A percentile compares a stretch with the other conserved stretches of the same genome.
Evolutionary conservation across 2,113 vertebrate genomes (phyloP).

Genomic region (Ahaetulla prasina): DNA sequence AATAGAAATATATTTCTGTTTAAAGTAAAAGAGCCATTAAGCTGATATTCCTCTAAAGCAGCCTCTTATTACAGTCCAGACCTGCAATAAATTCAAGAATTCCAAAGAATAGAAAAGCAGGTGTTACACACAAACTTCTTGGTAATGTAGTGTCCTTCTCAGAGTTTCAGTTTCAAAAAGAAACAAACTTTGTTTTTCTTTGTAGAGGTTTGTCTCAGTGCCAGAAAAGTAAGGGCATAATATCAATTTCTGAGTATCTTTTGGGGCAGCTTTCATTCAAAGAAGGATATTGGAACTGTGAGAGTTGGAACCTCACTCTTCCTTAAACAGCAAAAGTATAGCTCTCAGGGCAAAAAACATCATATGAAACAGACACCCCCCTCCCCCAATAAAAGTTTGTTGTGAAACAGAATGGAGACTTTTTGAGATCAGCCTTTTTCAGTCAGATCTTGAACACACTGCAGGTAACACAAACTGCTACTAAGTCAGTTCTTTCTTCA

Average conservation of each 20-base stretch:
- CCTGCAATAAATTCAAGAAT: neutral
- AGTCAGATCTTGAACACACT: neutral
- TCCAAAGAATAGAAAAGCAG: neutral
- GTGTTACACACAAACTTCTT: neutral
- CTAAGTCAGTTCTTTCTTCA: neutral
- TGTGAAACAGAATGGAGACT: neutral
- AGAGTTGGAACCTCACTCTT: neutral
- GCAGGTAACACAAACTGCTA: neutral
- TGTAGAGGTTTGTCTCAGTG: neutral
- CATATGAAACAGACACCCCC: neutral
- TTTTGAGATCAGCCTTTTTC: neutral
- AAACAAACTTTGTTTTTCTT: neutral
- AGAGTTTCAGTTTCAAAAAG: neutral
- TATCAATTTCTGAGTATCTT: neutral
- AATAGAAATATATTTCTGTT: neutral
- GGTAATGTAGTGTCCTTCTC: neutral
- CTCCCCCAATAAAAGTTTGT: neutral
- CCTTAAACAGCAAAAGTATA: neutral
- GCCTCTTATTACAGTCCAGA: neutral
- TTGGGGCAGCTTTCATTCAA: neutral
- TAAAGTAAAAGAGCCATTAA: neutral
- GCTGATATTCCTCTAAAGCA: neutral
- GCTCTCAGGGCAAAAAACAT: neutral
- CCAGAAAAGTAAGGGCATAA: neutral
- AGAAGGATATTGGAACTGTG: neutral